A percentile compares a stretch with the other conserved stretches of the same genome.
Evolutionary conservation across 2,888 invertebrate genomes (phyloP).

Genomic region (Tortrix viridana): DNA sequence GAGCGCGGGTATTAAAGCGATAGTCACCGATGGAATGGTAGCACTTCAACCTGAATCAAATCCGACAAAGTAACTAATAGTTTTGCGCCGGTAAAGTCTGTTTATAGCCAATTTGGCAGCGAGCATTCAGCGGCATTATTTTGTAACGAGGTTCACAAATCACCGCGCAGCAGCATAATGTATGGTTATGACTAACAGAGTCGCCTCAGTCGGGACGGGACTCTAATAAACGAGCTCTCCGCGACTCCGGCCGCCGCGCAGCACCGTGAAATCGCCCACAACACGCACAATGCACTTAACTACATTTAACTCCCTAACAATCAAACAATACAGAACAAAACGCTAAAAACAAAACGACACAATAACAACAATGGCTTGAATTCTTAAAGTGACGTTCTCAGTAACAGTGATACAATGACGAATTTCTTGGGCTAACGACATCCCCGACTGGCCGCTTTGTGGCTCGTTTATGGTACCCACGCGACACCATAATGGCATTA

Average conservation of each 20-base stretch:
- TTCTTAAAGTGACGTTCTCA: slow-evolving; percentile 63
- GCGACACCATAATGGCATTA: slow-evolving; percentile 80
- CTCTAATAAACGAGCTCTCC: slow-evolving; percentile 76
- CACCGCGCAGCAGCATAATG: slow-evolving; percentile 38
- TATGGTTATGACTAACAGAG: slow-evolving; percentile 61
- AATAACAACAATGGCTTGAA: slow-evolving; percentile 56
- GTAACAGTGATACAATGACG: slow-evolving; percentile 64
- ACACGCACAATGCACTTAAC: slow-evolving; percentile 71
- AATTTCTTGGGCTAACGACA: slow-evolving; percentile 73
- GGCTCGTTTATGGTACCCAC: slow-evolving; percentile 79
- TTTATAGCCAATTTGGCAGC: slow-evolving; percentile 26
- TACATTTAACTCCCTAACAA: slow-evolving; percentile 82
- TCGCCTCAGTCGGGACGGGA: slow-evolving; percentile 73
- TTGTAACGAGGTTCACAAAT: slow-evolving; percentile 35
- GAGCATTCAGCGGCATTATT: slow-evolving; percentile 28
- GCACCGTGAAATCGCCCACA: slow-evolving; percentile 73
- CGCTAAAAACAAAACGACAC: slow-evolving; percentile 71
- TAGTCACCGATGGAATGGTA: no score
- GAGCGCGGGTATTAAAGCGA: no score
- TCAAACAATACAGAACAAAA: slow-evolving; percentile 70
- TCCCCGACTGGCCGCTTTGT: slow-evolving; percentile 72
- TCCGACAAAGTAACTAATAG: neutral
- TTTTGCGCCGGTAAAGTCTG: slow-evolving; percentile 8
- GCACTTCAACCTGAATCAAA: neutral
- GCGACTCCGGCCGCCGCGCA: slow-evolving; percentile 60